Evolutionary conservation across 2,113 vertebrate genomes (phyloP), one percentile per base, ranked within the genome.

Genomic region (Nipponia nippon): DNA sequence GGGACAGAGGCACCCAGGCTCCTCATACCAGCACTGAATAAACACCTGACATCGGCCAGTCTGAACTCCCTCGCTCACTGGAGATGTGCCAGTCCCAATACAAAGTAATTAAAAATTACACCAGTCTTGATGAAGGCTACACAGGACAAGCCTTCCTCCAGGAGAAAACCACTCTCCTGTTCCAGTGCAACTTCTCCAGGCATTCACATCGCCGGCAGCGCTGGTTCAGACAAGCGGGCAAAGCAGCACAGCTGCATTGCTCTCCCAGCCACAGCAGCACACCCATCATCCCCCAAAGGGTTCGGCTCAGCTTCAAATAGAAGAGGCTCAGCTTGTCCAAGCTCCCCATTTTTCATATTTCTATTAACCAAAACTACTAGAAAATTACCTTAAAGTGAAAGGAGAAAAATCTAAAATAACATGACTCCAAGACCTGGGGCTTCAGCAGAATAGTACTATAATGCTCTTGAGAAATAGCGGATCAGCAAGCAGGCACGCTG

Each of bases 151-250:
- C 26, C 40, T 47, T 66, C 46, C 46, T 36, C 46, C 34, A 16
- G 53, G n/a, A 81, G 40, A 15, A 81, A 55, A 5, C 25, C 40
- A 9, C 16, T 14, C 30, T 36, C 25, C 69, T 32, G 10, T 13
- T 38, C 20, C 34, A 50, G 50, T 2, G 3, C 30, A 34, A 3
- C 22, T 32, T 34, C 47, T 36, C 63, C 49, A 7, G 0, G 1
- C 2, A 0, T 40, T 40, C 27, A 3, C 16, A 0, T 38, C 2
- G 1, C 75, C 59, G 2, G 7, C 8, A 5, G 26, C 5, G 32
- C 58, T 8, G 52, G 46, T 12, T 46, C 32, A 23, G 77, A 14
- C 6, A 3, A 11, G 47, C 70, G 13, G 34, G 38, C 5, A 25
- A 23, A 46, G 53, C 5, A 22, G 44, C 32, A 27, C 19, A 4